Conservation (phyloP, 2,888 invertebrate genomes). For the Pocota personata region DNA sequence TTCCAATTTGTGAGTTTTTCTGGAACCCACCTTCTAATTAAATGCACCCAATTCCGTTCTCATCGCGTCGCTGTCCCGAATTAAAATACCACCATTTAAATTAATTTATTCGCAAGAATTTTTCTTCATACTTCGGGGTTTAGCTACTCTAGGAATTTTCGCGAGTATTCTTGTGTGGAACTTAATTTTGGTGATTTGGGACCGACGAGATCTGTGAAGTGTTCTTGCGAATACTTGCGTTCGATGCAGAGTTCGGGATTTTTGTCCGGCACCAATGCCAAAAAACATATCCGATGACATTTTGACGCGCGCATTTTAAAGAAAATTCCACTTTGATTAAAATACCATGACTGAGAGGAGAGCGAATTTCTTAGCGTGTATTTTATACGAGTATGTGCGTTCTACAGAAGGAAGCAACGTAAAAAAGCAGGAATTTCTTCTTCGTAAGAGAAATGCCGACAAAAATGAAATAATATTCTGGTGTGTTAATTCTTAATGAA, state of each 20-base stretch:
- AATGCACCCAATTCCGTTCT: conserved; percentile 20
- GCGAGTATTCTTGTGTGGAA: conserved; percentile 18
- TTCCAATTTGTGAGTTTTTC: not conserved
- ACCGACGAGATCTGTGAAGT: conserved; percentile 9
- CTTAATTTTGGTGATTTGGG: conserved; percentile 42
- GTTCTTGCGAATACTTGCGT: conserved; percentile 2
- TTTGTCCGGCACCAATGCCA: conserved; percentile 21
- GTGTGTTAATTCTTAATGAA: conserved; percentile 26
- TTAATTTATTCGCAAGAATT: conserved; percentile 60
- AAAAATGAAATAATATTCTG: conserved; percentile 4
- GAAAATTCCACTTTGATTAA: conserved; percentile 64
- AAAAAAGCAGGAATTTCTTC: conserved; percentile 15
- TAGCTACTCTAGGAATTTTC: conserved; percentile 54
- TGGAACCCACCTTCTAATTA: conserved; percentile 33
- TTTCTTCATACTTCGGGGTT: not conserved
- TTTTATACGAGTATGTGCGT: no score
- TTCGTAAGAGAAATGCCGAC: conserved; percentile 7
- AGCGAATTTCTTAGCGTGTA: not conserved
- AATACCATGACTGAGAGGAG: conserved; percentile 41
- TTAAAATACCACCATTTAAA: conserved; percentile 59
- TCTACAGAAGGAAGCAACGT: not conserved
- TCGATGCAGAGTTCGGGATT: conserved; percentile 1
- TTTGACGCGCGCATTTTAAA: conserved; percentile 48
- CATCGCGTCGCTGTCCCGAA: conserved; percentile 21
- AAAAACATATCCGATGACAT: conserved; percentile 40